Conservation (phyloP, 2,113 vertebrate species). For the Hemiscyllium ocellatum region DNA sequence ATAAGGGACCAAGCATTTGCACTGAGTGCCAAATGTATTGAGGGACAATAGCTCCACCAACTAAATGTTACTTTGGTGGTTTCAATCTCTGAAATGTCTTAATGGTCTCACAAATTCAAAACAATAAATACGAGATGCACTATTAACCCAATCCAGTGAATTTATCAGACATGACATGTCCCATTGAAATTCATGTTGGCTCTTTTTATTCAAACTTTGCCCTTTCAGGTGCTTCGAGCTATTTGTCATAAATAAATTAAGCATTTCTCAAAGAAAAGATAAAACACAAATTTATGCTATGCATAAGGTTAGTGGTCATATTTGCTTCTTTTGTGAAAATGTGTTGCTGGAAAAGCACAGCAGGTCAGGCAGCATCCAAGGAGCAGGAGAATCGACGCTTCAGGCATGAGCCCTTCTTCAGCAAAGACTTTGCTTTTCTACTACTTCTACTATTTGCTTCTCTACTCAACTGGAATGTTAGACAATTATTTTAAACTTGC, state of each 20-base stretch:
- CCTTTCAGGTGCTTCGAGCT: background rate
- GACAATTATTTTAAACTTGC: background rate
- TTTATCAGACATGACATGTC: background rate
- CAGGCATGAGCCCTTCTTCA: too few relatives aligned
- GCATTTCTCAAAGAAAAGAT: background rate
- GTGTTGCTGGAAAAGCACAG: too few relatives aligned
- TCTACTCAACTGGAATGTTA: background rate
- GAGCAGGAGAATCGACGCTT: too few relatives aligned
- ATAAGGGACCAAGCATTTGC: background rate
- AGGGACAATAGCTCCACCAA: background rate
- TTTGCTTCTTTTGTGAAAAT: background rate
- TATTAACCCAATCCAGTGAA: background rate
- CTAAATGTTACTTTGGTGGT: too few relatives aligned
- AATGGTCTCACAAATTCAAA: background rate
- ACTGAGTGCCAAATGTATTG: background rate
- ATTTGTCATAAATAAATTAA: background rate
- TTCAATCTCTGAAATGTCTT: background rate
- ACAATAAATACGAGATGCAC: background rate
- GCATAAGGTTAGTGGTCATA: background rate
- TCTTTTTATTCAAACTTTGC: background rate
- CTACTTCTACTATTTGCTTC: background rate
- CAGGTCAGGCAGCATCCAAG: too few relatives aligned
- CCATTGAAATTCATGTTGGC: background rate
- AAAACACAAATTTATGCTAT: too few relatives aligned
- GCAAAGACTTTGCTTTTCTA: too few relatives aligned